Conservation (phyloP, 2,888 invertebrate genomes). For the Cerceris rybyensis region DNA sequence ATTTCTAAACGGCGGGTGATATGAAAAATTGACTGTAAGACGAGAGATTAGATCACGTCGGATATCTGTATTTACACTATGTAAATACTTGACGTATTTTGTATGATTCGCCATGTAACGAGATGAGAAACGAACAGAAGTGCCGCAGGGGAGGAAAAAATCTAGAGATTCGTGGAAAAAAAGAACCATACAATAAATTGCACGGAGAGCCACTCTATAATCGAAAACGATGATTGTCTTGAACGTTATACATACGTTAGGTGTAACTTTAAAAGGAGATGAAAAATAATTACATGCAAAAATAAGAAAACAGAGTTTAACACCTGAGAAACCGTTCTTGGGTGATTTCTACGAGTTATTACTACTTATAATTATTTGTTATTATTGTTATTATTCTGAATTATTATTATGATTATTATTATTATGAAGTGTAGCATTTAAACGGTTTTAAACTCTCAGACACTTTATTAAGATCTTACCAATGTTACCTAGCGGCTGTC, state of each 20-base stretch:
- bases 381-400: conserved; percentile 62
- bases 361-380: conserved; percentile 59
- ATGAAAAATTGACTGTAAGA: conserved; percentile 5
- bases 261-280: not conserved
- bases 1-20: conserved; percentile 2
- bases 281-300: conserved; percentile 5
- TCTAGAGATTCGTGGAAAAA: not conserved
- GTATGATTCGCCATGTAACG: conserved; percentile 9
- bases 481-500: conserved; percentile 63
- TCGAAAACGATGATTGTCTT: conserved; percentile 19
- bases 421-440: conserved; percentile 56
- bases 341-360: conserved; percentile 61
- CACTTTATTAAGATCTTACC: conserved; percentile 64
- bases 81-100: not conserved
- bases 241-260: not conserved
- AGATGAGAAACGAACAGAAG: not conserved
- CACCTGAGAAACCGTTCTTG: conserved; percentile 21
- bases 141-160: not conserved
- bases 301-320: conserved; percentile 25
- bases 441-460: conserved; percentile 64
- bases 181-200: no score
- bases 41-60: not conserved
- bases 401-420: conserved; percentile 42
- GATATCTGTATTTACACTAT: not conserved
- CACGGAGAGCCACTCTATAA: not conserved